A percentile compares a stretch with the other conserved stretches of the same genome.
These are phyloP conservation scores for Ictalurus punctatus DNA, from an alignment of 2,113 vertebrate species.

Conservation along the genomic window DNA sequence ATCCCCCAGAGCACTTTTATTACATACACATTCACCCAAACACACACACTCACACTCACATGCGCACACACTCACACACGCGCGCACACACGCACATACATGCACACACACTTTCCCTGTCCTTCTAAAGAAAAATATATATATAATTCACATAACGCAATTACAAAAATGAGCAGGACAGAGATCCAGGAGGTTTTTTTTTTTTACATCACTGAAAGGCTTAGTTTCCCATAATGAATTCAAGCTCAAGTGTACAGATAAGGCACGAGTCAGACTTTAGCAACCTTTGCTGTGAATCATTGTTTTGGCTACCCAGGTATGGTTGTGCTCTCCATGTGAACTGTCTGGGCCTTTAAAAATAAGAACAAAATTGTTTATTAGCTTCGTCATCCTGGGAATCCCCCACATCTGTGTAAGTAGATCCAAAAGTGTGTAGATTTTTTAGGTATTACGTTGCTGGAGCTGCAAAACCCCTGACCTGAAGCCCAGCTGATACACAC, in stretches of 20 bases:
- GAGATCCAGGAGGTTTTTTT: neutral
- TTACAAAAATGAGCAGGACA: conserved; percentile 28
- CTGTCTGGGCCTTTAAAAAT: conserved; percentile 25
- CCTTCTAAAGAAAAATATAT: neutral
- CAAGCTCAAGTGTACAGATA: conserved; percentile 24
- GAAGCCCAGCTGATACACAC: conserved; percentile 19
- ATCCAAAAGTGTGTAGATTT: conserved; percentile 11
- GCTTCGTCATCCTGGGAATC: conserved; percentile 40
- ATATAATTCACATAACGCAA: conserved; percentile 20
- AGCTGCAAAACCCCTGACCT: neutral
- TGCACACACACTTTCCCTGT: conserved; percentile 9
- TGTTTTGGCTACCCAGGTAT: conserved; percentile 41
- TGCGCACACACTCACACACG: neutral
- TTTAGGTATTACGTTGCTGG: conserved; percentile 18
- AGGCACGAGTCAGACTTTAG: conserved; percentile 29
- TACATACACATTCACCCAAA: neutral
- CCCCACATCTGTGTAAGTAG: conserved; percentile 5
- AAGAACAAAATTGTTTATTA: conserved; percentile 21
- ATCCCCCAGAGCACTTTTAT: conserved; percentile 28
- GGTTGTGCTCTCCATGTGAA: conserved; percentile 17
- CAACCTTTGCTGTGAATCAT: conserved; percentile 44
- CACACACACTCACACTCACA: neutral
- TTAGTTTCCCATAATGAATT: neutral
- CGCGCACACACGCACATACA: neutral
- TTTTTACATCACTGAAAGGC: neutral